These are phyloP conservation scores for Apostichopus japonicus DNA, from an alignment of 35 echinoderm and acorn worm species.

Conservation along the genomic window DNA sequence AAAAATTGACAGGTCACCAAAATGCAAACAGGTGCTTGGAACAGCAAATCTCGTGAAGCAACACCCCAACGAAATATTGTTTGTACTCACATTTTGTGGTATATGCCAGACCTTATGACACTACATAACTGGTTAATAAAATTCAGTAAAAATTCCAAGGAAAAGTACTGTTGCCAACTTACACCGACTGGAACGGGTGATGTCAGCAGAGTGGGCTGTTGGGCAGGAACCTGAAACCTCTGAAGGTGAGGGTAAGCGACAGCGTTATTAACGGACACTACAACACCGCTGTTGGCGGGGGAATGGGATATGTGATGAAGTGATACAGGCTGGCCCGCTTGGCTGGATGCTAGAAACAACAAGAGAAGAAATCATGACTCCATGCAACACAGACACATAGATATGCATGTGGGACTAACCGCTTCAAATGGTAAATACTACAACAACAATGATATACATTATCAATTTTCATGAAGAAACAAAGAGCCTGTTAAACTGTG, in stretches of 20 bases:
- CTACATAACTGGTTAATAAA: too few species aligned
- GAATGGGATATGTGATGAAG: background rate
- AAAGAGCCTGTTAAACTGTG: too few species aligned
- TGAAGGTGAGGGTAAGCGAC: constrained; percentile 43
- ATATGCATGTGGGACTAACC: background rate
- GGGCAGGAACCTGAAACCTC: constrained; percentile 23
- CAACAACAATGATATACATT: background rate
- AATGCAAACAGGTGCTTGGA: too few species aligned
- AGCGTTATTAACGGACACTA: constrained; percentile 23
- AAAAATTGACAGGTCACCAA: too few species aligned
- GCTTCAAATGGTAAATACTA: background rate
- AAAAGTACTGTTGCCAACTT: background rate
- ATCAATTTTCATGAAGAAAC: background rate
- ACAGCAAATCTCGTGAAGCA: too few species aligned
- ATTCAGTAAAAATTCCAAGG: background rate
- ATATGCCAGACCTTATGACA: too few species aligned
- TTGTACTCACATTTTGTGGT: too few species aligned
- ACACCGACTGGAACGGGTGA: constrained; percentile 43
- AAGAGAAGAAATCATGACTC: background rate
- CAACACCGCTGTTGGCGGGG: constrained; percentile 18
- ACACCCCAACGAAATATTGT: too few species aligned
- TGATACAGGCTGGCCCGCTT: constrained; percentile 14
- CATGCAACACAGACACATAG: background rate
- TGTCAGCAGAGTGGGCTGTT: constrained; percentile 13
- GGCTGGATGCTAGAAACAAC: constrained; percentile 17